Conservation (phyloP, 2,888 invertebrate species). For the Yponomeuta malinellus region DNA sequence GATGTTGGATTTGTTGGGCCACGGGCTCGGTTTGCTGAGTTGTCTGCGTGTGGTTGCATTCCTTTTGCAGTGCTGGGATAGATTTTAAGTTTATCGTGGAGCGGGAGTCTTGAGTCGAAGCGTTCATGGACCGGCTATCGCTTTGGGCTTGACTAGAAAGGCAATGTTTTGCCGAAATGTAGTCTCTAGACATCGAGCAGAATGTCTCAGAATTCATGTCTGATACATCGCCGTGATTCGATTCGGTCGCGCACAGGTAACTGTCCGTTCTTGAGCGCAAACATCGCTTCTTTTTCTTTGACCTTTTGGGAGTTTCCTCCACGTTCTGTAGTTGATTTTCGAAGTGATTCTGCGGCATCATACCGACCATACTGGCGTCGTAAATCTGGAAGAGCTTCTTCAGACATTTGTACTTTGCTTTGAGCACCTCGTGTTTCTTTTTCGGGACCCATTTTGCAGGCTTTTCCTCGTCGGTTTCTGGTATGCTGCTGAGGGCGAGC, state of each 20-base stretch:
- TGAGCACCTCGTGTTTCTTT: conserved; percentile 63
- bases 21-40: neutral
- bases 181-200: neutral
- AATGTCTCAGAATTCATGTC: neutral
- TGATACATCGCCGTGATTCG: neutral
- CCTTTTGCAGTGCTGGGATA: neutral
- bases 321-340: conserved; percentile 20
- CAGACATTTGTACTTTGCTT: conserved; percentile 65
- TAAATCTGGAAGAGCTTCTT: conserved; percentile 66
- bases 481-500: conserved; percentile 41
- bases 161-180: neutral
- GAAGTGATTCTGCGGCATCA: conserved; percentile 37
- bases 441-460: conserved; percentile 60
- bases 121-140: neutral
- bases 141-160: neutral
- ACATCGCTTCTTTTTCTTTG: conserved; percentile 37
- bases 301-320: conserved; percentile 24
- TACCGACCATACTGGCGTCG: conserved; percentile 58
- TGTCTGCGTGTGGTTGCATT: neutral
- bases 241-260: conserved; percentile 47
- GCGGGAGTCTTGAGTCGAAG: neutral
- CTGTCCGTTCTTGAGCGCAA: conserved; percentile 55
- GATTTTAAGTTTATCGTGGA: neutral
- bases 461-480: conserved; percentile 47
- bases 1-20: conserved; percentile 25